Evolutionary conservation across 2,113 vertebrate species (phyloP).

Genomic region (Stictonetta naevosa): DNA sequence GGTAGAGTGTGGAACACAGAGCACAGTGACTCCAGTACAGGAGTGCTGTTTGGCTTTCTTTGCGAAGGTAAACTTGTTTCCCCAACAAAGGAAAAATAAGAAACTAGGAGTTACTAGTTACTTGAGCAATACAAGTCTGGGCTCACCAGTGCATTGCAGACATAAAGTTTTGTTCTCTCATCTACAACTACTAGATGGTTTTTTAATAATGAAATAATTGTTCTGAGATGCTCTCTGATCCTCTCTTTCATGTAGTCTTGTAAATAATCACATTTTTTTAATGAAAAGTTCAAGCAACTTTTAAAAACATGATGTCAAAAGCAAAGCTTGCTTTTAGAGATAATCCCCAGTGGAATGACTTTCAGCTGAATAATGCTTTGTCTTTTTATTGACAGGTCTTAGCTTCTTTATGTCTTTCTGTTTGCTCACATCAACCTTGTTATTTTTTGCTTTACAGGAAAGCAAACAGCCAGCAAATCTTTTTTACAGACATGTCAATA

Average conservation of each 20-base stretch:
- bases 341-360: constrained; percentile 23
- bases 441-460: constrained; percentile 58
- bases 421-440: constrained; percentile 62
- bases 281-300: background rate
- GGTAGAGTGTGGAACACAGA: background rate
- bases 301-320: background rate
- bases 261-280: background rate
- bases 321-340: constrained; percentile 11
- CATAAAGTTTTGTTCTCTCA: background rate
- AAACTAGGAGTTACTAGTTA: background rate
- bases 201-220: background rate
- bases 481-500: constrained; percentile 53
- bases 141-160: background rate
- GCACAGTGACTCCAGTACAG: background rate
- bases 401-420: constrained; percentile 56
- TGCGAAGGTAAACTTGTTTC: background rate
- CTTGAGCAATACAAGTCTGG: background rate
- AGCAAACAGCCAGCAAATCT: constrained; percentile 35
- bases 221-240: background rate
- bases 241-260: background rate
- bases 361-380: constrained; percentile 37
- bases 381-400: constrained; percentile 61
- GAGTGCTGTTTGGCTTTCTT: background rate
- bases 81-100: background rate
- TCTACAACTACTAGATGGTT: background rate